Evolutionary conservation across 1,140 invertebrate species (phyloP).

Genomic region (Drosophila bifasciata): DNA sequence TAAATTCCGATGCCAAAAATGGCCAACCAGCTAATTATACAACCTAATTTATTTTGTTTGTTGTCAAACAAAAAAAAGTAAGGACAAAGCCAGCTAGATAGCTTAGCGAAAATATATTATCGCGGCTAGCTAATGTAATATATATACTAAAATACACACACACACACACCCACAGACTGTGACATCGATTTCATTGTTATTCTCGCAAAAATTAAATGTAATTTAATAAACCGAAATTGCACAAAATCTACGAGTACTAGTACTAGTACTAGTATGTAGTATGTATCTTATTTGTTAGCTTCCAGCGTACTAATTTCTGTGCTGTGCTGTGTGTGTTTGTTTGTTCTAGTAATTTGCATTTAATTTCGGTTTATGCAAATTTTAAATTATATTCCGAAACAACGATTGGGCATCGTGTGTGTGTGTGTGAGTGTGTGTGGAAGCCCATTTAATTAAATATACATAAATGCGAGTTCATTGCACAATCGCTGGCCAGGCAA

Average conservation of each 20-base stretch:
- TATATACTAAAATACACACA: constrained; percentile 13
- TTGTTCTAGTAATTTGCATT: constrained; percentile 65
- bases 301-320: constrained; percentile 20
- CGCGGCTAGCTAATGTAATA: constrained; percentile 28
- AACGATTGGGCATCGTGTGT: constrained; percentile 4
- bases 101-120: constrained; percentile 1
- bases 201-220: constrained; percentile 55
- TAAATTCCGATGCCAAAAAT: constrained; percentile 40
- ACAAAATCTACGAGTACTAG: constrained; percentile 3
- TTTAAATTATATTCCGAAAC: constrained; percentile 47
- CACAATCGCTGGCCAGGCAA: constrained; percentile 10
- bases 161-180: not conserved
- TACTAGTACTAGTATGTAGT: too few species aligned
- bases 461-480: constrained; percentile 45
- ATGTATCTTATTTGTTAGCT: constrained; percentile 34
- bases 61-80: constrained; percentile 20
- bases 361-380: constrained; percentile 66
- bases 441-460: constrained; percentile 58
- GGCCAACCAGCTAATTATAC: constrained; percentile 57
- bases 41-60: constrained; percentile 67
- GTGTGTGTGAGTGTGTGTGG: constrained; percentile 1
- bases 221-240: constrained; percentile 62
- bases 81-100: constrained; percentile 4
- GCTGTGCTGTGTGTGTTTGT: constrained; percentile 26
- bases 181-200: constrained; percentile 21